Conservation (phyloP, 1,140 invertebrate genomes). For the Zaprionus davidi region DNA sequence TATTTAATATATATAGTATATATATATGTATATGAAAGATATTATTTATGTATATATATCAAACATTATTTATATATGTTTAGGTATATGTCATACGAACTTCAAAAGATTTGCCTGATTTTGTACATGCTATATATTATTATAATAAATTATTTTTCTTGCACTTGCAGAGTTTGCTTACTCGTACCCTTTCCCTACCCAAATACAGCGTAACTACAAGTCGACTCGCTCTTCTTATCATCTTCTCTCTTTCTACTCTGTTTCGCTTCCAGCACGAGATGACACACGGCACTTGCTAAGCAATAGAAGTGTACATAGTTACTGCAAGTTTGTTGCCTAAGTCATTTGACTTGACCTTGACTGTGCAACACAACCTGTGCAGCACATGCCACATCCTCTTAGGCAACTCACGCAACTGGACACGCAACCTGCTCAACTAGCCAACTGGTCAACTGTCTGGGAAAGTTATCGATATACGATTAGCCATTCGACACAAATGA, state of each 20-base stretch:
- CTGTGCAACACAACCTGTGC: not conserved
- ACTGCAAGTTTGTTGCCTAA: slow-evolving; percentile 46
- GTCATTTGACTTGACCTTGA: slow-evolving; percentile 48
- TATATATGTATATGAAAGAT: not conserved
- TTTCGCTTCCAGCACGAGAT: slow-evolving; percentile 28
- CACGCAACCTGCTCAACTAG: not conserved
- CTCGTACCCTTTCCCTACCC: not conserved
- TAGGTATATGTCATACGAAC: too few relatives aligned
- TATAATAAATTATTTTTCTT: not conserved
- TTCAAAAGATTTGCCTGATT: too few relatives aligned
- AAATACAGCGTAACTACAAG: not conserved
- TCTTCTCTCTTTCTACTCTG: not conserved
- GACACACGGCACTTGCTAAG: slow-evolving; percentile 46
- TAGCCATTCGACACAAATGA: slow-evolving; percentile 20
- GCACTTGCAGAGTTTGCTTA: too few relatives aligned
- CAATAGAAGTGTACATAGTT: slow-evolving; percentile 20
- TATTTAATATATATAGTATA: not conserved
- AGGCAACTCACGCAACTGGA: not conserved
- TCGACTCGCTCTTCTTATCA: not conserved
- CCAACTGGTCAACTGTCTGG: not conserved
- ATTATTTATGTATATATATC: not conserved
- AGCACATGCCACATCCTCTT: not conserved
- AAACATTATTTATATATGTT: not conserved
- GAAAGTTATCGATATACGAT: slow-evolving; percentile 22
- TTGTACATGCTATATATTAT: not conserved